phyloP scores from a whole-genome alignment of 2,888 invertebrate species.

The Patella caerulea region DNA sequence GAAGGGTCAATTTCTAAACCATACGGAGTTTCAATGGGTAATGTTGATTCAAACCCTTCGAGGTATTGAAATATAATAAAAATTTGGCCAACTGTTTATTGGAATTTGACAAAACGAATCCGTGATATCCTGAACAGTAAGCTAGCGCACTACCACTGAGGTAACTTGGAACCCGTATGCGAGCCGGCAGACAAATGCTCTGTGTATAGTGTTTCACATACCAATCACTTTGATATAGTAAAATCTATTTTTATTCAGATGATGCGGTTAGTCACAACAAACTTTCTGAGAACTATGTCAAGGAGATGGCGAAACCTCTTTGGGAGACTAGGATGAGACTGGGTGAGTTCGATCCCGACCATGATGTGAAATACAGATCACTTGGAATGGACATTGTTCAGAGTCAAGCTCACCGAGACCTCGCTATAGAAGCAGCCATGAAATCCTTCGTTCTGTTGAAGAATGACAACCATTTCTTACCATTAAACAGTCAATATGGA shows the following conservation, averaged over 20 bases:
- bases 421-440: constrained; percentile 30
- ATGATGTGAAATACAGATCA: constrained; percentile 58
- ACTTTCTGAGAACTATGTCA: constrained; percentile 37
- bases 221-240: too few relatives aligned
- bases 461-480: constrained; percentile 42
- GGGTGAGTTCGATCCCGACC: constrained; percentile 54
- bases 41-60: too few relatives aligned
- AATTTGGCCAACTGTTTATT: too few relatives aligned
- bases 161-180: too few relatives aligned
- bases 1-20: too few relatives aligned
- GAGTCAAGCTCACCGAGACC: constrained; percentile 41
- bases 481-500: constrained; percentile 19
- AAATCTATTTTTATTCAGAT: constrained; percentile 25
- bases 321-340: constrained; percentile 52
- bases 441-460: constrained; percentile 57
- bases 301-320: constrained; percentile 42
- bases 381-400: constrained; percentile 45
- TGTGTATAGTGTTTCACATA: too few relatives aligned
- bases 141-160: too few relatives aligned
- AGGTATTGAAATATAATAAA: too few relatives aligned
- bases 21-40: too few relatives aligned
- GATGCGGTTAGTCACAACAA: constrained; percentile 45
- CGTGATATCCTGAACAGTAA: too few relatives aligned
- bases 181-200: too few relatives aligned
- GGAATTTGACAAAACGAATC: too few relatives aligned